A percentile compares a stretch with the other conserved stretches of the same genome.
Conservation (phyloP, 1,140 invertebrate genomes). For the Laodelphax striatellus region DNA sequence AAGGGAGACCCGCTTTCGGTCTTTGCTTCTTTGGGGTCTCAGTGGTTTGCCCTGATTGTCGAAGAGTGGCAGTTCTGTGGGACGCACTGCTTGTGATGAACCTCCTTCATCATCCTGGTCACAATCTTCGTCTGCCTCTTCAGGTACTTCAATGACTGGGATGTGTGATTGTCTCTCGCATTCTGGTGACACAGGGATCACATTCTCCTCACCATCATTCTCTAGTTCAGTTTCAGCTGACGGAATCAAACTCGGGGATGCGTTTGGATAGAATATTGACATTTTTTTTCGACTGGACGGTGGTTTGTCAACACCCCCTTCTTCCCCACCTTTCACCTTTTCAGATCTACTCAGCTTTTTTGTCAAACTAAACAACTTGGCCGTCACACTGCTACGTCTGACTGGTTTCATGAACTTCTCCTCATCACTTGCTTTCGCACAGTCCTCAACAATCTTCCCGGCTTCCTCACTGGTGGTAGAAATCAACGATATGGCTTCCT, state of each 20-base stretch:
- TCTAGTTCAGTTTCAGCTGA: not conserved
- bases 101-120: not conserved
- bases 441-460: not conserved
- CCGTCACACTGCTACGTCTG: conserved; percentile 22
- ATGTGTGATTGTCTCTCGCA: conserved; percentile 14
- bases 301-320: not conserved
- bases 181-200: conserved; percentile 11
- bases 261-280: conserved; percentile 6
- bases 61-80: conserved; percentile 49
- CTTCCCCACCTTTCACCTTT: conserved; percentile 45
- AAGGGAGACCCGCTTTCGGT: conserved; percentile 34
- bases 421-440: not conserved
- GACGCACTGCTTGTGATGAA: conserved; percentile 30
- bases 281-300: not conserved
- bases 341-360: conserved; percentile 69
- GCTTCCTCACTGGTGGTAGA: not conserved
- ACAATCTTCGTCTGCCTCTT: conserved; percentile 8
- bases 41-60: conserved; percentile 44
- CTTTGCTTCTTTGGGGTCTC: conserved; percentile 45
- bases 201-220: conserved; percentile 9
- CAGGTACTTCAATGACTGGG: conserved; percentile 14
- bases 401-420: conserved; percentile 7
- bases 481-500: conserved; percentile 21
- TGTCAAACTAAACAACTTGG: conserved; percentile 58
- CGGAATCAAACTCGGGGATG: not conserved